Evolutionary conservation across 2,888 invertebrate species (phyloP).

Genomic region (Macrosiphum euphorbiae): DNA sequence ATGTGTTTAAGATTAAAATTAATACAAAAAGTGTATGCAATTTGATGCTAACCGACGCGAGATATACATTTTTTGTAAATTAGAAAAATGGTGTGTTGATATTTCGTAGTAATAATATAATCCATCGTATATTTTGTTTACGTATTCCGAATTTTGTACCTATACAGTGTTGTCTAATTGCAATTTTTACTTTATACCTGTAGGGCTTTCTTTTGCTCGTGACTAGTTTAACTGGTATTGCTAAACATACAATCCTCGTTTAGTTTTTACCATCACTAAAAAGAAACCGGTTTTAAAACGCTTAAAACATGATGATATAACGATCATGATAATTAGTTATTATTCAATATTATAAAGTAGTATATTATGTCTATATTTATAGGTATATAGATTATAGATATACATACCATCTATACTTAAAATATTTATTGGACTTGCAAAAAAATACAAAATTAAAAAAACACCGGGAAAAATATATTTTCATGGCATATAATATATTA

Average conservation of each 20-base stretch:
- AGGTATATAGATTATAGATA: background rate
- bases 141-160: background rate
- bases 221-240: conserved; percentile 46
- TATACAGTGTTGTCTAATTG: background rate
- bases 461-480: background rate
- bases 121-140: background rate
- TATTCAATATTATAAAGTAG: background rate
- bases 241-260: background rate
- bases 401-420: background rate
- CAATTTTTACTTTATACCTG: background rate
- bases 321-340: background rate
- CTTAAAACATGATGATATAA: background rate
- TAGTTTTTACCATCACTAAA: background rate
- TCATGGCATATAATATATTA: background rate
- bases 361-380: background rate
- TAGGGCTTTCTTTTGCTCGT: conserved; percentile 4
- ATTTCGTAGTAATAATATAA: background rate
- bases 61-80: background rate
- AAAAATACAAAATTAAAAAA: background rate
- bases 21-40: background rate
- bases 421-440: background rate
- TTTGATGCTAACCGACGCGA: background rate
- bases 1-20: background rate
- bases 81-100: background rate
- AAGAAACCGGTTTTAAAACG: conserved; percentile 29